Evolutionary conservation across 2,113 vertebrate genomes (phyloP).

Genomic region (Clarias gariepinus): DNA sequence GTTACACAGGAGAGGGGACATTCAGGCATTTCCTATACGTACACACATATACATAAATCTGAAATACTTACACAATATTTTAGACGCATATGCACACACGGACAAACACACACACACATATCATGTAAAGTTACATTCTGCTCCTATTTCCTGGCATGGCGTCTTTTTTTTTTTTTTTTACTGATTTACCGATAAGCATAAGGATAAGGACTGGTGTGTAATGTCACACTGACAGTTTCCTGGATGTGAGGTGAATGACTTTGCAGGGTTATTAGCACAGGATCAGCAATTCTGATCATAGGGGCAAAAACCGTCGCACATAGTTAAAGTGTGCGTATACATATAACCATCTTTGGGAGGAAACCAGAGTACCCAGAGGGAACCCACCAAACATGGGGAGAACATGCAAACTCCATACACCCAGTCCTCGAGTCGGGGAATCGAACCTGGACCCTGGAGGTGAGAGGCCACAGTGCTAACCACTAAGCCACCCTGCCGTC

Average conservation of each 20-base stretch:
- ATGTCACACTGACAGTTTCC: constrained; percentile 27
- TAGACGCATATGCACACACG: not conserved
- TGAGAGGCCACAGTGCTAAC: too few species aligned
- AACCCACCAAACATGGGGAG: too few species aligned
- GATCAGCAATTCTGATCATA: constrained; percentile 23
- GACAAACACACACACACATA: not conserved
- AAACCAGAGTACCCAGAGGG: too few species aligned
- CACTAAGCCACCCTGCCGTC: too few species aligned
- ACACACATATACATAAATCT: not conserved
- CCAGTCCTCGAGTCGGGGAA: too few species aligned
- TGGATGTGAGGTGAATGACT: constrained; percentile 7
- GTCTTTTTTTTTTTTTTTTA: not conserved
- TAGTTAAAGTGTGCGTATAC: not conserved
- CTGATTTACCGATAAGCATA: constrained; percentile 22
- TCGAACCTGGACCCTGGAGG: too few species aligned
- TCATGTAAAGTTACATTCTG: constrained; percentile 21
- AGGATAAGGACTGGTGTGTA: constrained; percentile 8
- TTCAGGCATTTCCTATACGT: not conserved
- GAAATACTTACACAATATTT: not conserved
- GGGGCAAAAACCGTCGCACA: constrained; percentile 13
- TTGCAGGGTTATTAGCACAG: not conserved
- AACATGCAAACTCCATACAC: too few species aligned
- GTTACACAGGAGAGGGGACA: not conserved
- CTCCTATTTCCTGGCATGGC: constrained; percentile 35
- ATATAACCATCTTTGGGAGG: not conserved